Base-by-base conservation (phyloP, 2,797 vertebrate genomes). In the Arctocebus calabarensis region DNA sequence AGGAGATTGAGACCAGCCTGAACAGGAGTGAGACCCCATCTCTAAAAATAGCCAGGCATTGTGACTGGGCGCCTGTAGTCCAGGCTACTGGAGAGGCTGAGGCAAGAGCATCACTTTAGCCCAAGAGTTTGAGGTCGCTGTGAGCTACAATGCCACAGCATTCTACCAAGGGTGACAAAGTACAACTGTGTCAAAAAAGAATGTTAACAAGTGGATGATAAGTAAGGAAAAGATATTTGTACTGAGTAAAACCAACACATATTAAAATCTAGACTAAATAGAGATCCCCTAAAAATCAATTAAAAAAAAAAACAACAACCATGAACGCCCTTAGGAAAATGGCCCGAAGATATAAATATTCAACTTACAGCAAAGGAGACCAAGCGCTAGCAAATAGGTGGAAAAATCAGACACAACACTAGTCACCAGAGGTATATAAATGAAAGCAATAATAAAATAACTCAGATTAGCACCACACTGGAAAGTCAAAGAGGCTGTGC, bases 241-340 rank as follows among this genome's bases (percentile, higher is more conserved):
- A 19, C 34, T 55, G n/a, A 66, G 45, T 91, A 73, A 57, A 91
- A 59, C 45, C 83, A 79, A 64, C 0, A 61, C 12, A 89, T 68
- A 74, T 57, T 96, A n/a, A 95, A 82, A 85, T 91, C 37, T 90
- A 85, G 32, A 73, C 9, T 66, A 68, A 55, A 73, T 37, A 84
- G 90, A 92, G 66, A 88, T 77, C 37, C 93, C 11, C 17, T 45
- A 27, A 23, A 84, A 34, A 84, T 48, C 34, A 57, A 57, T 55
- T 11, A 22, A 84, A 64, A 55, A 96, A 73, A 81, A 5, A 79
- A 88, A 25, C 9, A 57, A 57, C 57, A 48, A 7, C 34, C 68
- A 55, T 32, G 37, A 83, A 81, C 5, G 17, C 0, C 27, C 92
- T 34, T 1, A 85, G 61, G 70, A 93, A 96, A 89, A 75, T 19